A percentile compares a stretch with the other conserved stretches of the same genome.
These are phyloP conservation scores for Cheilosia grossa DNA, from an alignment of 2,888 invertebrate genomes.

Conservation along the genomic window DNA sequence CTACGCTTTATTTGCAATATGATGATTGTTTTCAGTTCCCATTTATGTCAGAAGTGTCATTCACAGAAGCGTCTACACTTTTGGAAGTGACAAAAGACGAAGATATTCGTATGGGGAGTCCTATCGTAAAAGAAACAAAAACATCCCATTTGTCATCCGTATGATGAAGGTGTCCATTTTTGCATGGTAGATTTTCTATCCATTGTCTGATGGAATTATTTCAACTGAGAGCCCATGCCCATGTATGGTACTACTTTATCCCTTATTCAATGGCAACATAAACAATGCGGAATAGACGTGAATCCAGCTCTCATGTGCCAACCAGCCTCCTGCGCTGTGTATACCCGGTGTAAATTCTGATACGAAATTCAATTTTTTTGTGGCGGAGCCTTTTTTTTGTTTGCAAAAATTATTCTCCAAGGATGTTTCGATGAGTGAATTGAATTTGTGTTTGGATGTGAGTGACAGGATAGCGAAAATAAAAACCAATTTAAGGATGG, in stretches of 20 bases:
- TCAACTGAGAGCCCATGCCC: constrained; percentile 21
- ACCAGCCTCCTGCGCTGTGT: constrained; percentile 7
- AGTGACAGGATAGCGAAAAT: constrained; percentile 60
- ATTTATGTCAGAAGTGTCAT: constrained; percentile 58
- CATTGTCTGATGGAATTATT: constrained; percentile 59
- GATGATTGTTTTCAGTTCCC: constrained; percentile 58
- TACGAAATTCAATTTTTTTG: constrained; percentile 34
- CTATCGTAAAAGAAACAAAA: constrained; percentile 17
- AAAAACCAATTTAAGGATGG: constrained; percentile 60
- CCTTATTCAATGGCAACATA: constrained; percentile 40
- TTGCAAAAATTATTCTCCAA: constrained; percentile 28
- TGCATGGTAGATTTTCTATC: constrained; percentile 33
- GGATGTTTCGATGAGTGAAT: constrained; percentile 55
- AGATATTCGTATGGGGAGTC: background rate
- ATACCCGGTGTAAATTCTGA: constrained; percentile 7
- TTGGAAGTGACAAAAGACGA: constrained; percentile 7
- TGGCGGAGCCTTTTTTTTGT: background rate
- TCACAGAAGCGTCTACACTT: constrained; percentile 29
- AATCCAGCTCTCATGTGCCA: constrained; percentile 38
- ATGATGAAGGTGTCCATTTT: constrained; percentile 48
- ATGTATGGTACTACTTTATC: constrained; percentile 9
- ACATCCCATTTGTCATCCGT: constrained; percentile 58
- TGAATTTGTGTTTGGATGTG: constrained; percentile 53
- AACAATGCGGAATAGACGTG: constrained; percentile 33
- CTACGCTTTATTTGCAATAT: constrained; percentile 19